Evolutionary conservation across 1,140 invertebrate genomes (phyloP).

Genomic region (Calosoma granatense): DNA sequence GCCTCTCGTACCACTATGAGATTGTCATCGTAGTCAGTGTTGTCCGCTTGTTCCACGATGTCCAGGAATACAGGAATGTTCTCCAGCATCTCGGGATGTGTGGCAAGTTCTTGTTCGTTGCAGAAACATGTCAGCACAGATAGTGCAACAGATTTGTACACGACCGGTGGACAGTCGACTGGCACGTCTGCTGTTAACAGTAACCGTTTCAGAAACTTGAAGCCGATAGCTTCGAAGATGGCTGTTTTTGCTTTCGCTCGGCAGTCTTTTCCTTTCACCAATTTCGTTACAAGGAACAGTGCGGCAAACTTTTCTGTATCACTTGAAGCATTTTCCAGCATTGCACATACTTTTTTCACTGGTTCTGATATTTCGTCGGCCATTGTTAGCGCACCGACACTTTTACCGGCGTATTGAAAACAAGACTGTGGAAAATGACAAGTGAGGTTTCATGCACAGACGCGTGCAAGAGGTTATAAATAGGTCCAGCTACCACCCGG

Average conservation of each 20-base stretch:
- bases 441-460: not conserved
- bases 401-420: constrained; percentile 14
- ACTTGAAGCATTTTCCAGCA: constrained; percentile 63
- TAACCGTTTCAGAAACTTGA: constrained; percentile 69
- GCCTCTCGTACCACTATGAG: constrained; percentile 81
- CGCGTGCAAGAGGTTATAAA: constrained; percentile 27
- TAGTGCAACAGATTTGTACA: constrained; percentile 82
- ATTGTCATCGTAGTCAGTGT: constrained; percentile 72
- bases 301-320: constrained; percentile 88
- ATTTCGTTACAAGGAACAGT: constrained; percentile 80
- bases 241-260: constrained; percentile 57
- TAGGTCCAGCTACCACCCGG: constrained; percentile 20
- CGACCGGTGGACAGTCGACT: constrained; percentile 70
- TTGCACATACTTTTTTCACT: constrained; percentile 69
- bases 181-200: constrained; percentile 62
- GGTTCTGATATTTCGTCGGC: constrained; percentile 56
- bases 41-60: constrained; percentile 68
- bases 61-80: constrained; percentile 72
- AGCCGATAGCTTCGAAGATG: constrained; percentile 82
- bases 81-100: constrained; percentile 68
- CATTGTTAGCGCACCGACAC: constrained; percentile 34
- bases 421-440: constrained; percentile 17
- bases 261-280: constrained; percentile 71
- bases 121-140: constrained; percentile 78
- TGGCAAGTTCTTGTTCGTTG: constrained; percentile 62